phyloP scores from a whole-genome alignment of 2,113 vertebrate genomes.

The Paracanthobrama guichenoti region DNA sequence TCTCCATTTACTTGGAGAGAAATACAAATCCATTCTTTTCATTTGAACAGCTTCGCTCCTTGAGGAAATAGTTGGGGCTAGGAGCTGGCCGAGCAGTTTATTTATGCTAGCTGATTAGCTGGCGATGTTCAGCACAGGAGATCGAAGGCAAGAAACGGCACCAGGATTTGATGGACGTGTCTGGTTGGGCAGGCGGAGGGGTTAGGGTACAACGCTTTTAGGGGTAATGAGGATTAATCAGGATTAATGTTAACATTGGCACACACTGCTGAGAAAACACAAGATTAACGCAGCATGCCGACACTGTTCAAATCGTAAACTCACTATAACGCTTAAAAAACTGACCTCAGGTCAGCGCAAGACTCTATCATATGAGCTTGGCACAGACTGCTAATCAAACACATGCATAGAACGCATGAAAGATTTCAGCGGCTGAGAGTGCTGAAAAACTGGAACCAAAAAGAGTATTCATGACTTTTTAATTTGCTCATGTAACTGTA shows the following conservation, averaged over 20 bases:
- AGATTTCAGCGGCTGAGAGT: background rate
- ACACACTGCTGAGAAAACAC: slow-evolving; percentile 61
- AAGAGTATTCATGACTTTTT: background rate
- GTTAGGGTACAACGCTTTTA: slow-evolving; percentile 45
- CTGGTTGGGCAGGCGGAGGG: slow-evolving; percentile 57
- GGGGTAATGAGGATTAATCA: slow-evolving; percentile 76
- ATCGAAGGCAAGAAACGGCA: slow-evolving; percentile 22
- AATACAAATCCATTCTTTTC: slow-evolving; percentile 17
- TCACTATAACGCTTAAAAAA: slow-evolving; percentile 24
- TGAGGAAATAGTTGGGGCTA: slow-evolving; percentile 40
- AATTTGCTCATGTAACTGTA: background rate
- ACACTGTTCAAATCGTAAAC: slow-evolving; percentile 27
- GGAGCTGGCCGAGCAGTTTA: slow-evolving; percentile 63
- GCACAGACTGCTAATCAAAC: slow-evolving; percentile 41
- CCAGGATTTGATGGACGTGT: slow-evolving; percentile 55
- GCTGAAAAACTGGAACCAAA: slow-evolving; percentile 1
- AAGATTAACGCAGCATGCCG: slow-evolving; percentile 39
- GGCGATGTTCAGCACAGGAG: background rate
- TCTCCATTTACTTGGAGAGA: background rate
- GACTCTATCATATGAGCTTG: slow-evolving; percentile 37
- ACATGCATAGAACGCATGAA: slow-evolving; percentile 14
- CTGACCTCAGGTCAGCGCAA: slow-evolving; percentile 23
- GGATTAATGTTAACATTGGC: slow-evolving; percentile 73
- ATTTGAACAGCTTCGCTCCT: slow-evolving; percentile 6
- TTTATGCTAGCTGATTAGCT: slow-evolving; percentile 80